Evolutionary conservation across 2,797 vertebrate genomes (phyloP).

Genomic region (Lagodon rhomboides): DNA sequence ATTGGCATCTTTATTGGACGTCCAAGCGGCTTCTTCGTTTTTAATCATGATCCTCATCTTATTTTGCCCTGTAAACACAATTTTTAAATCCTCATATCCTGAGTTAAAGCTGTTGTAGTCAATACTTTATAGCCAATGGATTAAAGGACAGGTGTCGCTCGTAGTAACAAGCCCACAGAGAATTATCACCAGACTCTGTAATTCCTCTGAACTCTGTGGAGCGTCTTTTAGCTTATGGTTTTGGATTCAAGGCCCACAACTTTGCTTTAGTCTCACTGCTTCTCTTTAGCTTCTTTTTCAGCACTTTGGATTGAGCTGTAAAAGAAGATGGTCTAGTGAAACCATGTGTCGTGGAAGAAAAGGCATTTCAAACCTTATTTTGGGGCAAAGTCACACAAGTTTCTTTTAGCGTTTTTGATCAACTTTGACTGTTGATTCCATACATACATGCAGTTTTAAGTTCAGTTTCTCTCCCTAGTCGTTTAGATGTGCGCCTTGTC

Average conservation of each 20-base stretch:
- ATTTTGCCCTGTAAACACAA: neutral
- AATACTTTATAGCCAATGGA: neutral
- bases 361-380: too few species aligned
- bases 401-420: too few species aligned
- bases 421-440: too few species aligned
- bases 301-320: too few species aligned
- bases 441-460: too few species aligned
- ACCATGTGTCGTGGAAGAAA: too few species aligned
- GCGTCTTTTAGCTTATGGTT: neutral
- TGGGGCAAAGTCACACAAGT: too few species aligned
- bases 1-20: neutral
- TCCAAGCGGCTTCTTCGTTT: neutral
- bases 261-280: neutral
- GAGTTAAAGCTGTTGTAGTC: neutral
- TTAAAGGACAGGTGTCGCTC: neutral
- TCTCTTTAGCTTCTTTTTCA: neutral
- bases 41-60: neutral
- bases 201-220: neutral
- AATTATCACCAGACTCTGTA: neutral
- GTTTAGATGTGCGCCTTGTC: too few species aligned
- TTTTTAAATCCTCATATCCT: neutral
- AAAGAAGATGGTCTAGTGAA: too few species aligned
- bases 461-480: too few species aligned
- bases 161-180: neutral
- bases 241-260: neutral